These are phyloP conservation scores for Oplegnathus fasciatus DNA, from an alignment of 2,113 vertebrate species.

Conservation along the genomic window DNA sequence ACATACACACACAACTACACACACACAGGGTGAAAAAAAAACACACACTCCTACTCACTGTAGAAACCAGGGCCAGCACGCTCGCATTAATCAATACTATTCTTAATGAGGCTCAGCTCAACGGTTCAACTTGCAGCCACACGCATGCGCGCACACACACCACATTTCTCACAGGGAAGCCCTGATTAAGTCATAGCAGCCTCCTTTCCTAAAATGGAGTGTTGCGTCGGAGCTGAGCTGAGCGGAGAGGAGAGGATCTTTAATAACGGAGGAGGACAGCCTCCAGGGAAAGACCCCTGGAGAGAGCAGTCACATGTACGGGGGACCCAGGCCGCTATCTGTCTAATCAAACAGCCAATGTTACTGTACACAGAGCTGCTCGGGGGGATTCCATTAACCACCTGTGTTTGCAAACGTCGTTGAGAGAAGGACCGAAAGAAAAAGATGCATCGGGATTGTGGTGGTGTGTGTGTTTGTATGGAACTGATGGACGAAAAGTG, in stretches of 20 bases:
- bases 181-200: constrained; percentile 78
- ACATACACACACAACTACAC: not conserved
- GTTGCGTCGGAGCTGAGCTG: constrained; percentile 46
- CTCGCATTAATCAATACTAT: constrained; percentile 66
- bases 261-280: constrained; percentile 50
- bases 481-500: not conserved
- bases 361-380: constrained; percentile 24
- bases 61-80: constrained; percentile 38
- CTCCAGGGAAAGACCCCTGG: constrained; percentile 55
- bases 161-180: constrained; percentile 73
- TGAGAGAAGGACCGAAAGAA: not conserved
- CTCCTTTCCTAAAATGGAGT: constrained; percentile 66
- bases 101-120: constrained; percentile 27
- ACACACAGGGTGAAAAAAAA: not conserved
- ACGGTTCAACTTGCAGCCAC: constrained; percentile 10
- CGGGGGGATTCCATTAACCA: not conserved
- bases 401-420: constrained; percentile 15
- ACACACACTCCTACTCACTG: constrained; percentile 24
- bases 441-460: not conserved
- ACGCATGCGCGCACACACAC: not conserved
- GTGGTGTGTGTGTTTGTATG: not conserved
- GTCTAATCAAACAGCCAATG: constrained; percentile 23
- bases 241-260: constrained; percentile 37
- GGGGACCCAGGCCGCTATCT: constrained; percentile 23
- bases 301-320: constrained; percentile 55